Percentiles rank a stretch among this genome's conserved stretches.
Conservation (phyloP, 37 sponge, comb jelly and placozoan species). For the Dysidea cf. avara region DNA sequence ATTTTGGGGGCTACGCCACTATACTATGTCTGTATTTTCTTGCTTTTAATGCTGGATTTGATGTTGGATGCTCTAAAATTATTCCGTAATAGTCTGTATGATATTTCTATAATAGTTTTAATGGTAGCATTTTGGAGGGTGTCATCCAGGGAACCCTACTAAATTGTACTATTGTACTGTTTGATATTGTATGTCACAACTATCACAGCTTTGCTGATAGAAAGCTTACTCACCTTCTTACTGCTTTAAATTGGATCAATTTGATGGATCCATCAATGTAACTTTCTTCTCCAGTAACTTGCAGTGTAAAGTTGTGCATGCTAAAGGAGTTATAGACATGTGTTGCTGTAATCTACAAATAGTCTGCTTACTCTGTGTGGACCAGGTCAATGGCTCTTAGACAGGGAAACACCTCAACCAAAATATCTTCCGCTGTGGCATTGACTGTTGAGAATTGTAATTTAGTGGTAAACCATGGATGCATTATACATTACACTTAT, state of each 20-base stretch:
- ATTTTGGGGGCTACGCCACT: too few species aligned
- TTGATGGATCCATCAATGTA: slow-evolving; percentile 40
- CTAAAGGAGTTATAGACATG: too few species aligned
- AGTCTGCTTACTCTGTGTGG: slow-evolving; percentile 19
- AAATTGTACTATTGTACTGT: not conserved
- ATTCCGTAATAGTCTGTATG: too few species aligned
- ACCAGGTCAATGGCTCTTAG: slow-evolving; percentile 18
- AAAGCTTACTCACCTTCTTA: slow-evolving; percentile 37
- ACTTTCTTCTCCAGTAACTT: slow-evolving; percentile 49
- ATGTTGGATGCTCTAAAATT: too few species aligned
- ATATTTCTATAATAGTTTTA: too few species aligned
- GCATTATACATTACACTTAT: too few species aligned
- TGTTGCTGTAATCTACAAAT: too few species aligned
- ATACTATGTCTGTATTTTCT: too few species aligned
- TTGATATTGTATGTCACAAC: too few species aligned
- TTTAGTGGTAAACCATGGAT: too few species aligned
- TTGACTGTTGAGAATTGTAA: slow-evolving; percentile 19
- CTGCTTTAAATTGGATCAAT: slow-evolving; percentile 41
- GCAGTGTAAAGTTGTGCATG: slow-evolving; percentile 25
- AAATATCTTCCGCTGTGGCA: not conserved
- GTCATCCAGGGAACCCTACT: not conserved
- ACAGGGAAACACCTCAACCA: slow-evolving; percentile 21
- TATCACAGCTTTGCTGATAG: not conserved
- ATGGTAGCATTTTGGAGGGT: not conserved
- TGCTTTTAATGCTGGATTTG: too few species aligned